Percentiles rank a stretch among this genome's conserved stretches.
Conservation (phyloP, 2,888 invertebrate species). For the Andrena chrysosceles region DNA sequence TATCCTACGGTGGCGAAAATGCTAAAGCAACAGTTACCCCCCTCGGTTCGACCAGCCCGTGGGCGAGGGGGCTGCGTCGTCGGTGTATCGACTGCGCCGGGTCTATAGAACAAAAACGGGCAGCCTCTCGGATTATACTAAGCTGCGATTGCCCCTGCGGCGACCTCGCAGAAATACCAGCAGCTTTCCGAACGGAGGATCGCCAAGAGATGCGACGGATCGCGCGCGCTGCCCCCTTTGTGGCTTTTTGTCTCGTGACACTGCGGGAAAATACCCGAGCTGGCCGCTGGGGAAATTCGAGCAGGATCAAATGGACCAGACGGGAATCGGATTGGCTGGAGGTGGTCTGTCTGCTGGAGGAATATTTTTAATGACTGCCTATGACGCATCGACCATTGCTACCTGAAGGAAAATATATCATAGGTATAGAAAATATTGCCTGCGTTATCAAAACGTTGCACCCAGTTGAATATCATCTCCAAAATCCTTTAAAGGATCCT, state of each 20-base stretch:
- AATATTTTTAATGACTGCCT: no score
- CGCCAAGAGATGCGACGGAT: conserved; percentile 13
- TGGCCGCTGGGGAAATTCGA: not conserved
- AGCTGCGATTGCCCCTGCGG: conserved; percentile 70
- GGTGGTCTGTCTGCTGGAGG: no score
- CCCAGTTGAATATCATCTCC: no score
- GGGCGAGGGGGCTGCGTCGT: not conserved
- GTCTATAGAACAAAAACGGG: conserved; percentile 26
- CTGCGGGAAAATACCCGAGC: not conserved
- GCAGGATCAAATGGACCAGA: not conserved
- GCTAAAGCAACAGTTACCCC: conserved; percentile 70
- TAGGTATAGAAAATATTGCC: no score
- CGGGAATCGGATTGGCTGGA: conserved; percentile 2
- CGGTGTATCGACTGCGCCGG: conserved; percentile 18
- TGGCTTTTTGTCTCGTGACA: conserved; percentile 23
- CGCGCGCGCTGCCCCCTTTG: not conserved
- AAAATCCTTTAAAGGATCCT: no score
- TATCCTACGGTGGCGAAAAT: conserved; percentile 69
- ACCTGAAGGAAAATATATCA: no score
- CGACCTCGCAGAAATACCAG: conserved; percentile 63
- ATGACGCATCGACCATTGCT: no score
- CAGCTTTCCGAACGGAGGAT: conserved; percentile 2
- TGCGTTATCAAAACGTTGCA: no score
- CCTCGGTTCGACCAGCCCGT: not conserved
- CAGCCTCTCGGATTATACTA: conserved; percentile 68